Evolutionary conservation across 2,888 invertebrate genomes (phyloP).

Genomic region (Taenaris catops): DNA sequence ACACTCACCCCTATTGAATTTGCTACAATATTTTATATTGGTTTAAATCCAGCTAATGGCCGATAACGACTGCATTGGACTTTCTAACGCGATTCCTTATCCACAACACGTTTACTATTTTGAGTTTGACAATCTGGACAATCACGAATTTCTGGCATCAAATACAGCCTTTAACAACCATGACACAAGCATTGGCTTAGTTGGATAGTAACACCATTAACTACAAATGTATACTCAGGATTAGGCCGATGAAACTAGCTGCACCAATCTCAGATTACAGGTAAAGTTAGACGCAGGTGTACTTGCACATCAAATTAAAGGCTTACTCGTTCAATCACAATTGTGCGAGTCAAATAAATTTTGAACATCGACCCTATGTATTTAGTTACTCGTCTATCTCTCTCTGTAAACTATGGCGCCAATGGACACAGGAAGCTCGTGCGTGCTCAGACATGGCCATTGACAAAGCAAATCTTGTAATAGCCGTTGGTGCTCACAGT

Average conservation of each 20-base stretch:
- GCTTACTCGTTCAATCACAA: too few species aligned
- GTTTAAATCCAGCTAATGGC: slow-evolving; percentile 56
- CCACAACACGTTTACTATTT: too few species aligned
- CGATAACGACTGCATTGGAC: slow-evolving; percentile 21
- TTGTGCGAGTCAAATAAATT: too few species aligned
- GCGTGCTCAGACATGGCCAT: slow-evolving; percentile 71
- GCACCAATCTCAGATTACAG: slow-evolving; percentile 6
- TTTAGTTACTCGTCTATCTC: neutral
- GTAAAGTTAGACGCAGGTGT: neutral
- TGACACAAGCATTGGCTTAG: slow-evolving; percentile 3
- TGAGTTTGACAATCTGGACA: too few species aligned
- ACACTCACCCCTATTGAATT: neutral
- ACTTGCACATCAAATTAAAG: too few species aligned
- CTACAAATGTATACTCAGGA: too few species aligned
- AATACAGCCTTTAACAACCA: slow-evolving; percentile 6
- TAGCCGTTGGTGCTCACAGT: slow-evolving; percentile 79
- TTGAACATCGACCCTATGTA: too few species aligned
- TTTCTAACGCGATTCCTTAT: too few species aligned
- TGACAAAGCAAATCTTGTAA: slow-evolving; percentile 80
- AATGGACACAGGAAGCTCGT: slow-evolving; percentile 33
- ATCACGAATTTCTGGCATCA: too few species aligned
- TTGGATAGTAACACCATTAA: neutral
- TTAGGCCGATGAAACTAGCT: slow-evolving; percentile 7
- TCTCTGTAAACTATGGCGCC: slow-evolving; percentile 1
- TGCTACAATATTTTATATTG: neutral